phyloP scores from a whole-genome alignment of 2,113 vertebrate species.

The Catharus bicknelli region DNA sequence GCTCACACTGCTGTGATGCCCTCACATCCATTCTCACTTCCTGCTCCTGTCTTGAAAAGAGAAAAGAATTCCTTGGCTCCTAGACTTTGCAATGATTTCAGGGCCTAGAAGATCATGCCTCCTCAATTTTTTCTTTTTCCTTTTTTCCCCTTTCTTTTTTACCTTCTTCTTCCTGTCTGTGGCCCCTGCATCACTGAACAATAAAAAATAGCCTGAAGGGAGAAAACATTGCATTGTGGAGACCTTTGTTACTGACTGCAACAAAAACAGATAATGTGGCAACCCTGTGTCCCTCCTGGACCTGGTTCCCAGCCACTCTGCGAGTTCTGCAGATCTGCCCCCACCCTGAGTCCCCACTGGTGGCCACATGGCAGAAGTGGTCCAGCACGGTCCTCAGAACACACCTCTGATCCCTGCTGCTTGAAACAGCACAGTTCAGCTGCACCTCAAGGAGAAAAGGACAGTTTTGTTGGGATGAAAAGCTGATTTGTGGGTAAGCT shows the following conservation, averaged over 20 bases:
- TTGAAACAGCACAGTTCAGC: background rate
- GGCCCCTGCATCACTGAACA: background rate
- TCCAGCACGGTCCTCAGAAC: accelerated
- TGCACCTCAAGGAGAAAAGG: background rate
- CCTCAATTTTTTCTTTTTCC: background rate
- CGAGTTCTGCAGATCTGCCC: background rate
- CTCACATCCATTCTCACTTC: background rate
- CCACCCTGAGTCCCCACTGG: background rate
- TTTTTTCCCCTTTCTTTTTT: background rate
- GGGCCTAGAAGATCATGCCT: background rate
- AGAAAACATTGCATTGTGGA: background rate
- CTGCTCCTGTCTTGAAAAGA: background rate
- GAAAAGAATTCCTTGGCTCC: background rate
- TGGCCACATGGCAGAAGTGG: background rate
- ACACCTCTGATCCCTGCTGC: background rate
- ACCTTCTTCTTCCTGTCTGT: background rate
- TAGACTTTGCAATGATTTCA: background rate
- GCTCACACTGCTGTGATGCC: background rate
- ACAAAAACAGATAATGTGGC: background rate
- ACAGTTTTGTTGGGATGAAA: background rate
- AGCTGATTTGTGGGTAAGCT: background rate
- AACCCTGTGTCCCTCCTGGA: background rate
- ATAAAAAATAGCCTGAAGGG: background rate
- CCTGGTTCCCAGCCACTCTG: background rate
- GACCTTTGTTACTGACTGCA: background rate